Conservation (phyloP, 2,797 vertebrate genomes). For the Sebastes cheni region DNA sequence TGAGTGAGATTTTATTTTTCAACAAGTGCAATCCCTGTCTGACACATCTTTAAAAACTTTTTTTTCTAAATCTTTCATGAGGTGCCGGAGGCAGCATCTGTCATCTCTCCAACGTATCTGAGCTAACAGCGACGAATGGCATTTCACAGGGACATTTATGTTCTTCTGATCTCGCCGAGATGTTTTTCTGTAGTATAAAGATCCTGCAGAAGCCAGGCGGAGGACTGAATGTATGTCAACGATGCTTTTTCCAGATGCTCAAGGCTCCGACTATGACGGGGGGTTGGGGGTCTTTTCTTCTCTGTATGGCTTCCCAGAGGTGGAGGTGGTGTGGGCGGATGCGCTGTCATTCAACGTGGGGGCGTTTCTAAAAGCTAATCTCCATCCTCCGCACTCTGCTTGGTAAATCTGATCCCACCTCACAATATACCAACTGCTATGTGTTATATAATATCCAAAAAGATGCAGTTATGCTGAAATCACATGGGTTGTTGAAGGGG, state of each 20-base stretch:
- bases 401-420: constrained; percentile 27
- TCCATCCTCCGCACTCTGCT: constrained; percentile 42
- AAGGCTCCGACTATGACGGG: constrained; percentile 8
- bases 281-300: constrained; percentile 22
- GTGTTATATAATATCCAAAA: constrained; percentile 40
- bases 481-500: background rate
- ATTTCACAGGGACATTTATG: constrained; percentile 49
- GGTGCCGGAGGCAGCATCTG: constrained; percentile 45
- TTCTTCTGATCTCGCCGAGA: constrained; percentile 43
- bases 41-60: constrained; percentile 54
- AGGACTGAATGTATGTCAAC: constrained; percentile 32
- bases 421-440: background rate
- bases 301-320: constrained; percentile 48
- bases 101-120: constrained; percentile 8
- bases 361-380: constrained; percentile 65
- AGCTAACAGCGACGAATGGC: constrained; percentile 27
- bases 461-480: constrained; percentile 30
- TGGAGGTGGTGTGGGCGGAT: constrained; percentile 73
- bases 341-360: constrained; percentile 50
- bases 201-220: constrained; percentile 28
- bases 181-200: constrained; percentile 44
- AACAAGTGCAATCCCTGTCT: constrained; percentile 43
- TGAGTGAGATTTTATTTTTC: constrained; percentile 45
- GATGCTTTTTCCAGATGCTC: constrained; percentile 67
- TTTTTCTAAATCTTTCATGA: constrained; percentile 58